A percentile compares a stretch with the other conserved stretches of the same genome.
phyloP scores from a whole-genome alignment of 2,888 invertebrate genomes.

The Eupithecia inturbata region DNA sequence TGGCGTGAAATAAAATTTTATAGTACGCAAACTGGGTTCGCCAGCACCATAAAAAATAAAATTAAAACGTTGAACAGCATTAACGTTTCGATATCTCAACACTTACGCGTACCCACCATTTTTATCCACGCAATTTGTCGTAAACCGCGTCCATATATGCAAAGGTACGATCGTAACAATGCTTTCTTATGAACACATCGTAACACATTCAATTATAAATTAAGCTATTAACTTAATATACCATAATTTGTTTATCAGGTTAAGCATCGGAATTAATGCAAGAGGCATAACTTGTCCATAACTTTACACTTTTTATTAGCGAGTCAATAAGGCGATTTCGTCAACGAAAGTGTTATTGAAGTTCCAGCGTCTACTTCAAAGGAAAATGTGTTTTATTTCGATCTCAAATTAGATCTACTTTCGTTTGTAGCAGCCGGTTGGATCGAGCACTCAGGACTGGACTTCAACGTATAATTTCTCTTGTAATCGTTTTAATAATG shows the following conservation, averaged over 20 bases:
- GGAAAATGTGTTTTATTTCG: constrained; percentile 53
- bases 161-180: constrained; percentile 74
- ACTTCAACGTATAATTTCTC: constrained; percentile 82
- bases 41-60: constrained; percentile 56
- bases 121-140: constrained; percentile 71
- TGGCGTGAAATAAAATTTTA: constrained; percentile 62
- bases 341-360: constrained; percentile 74
- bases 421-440: constrained; percentile 44
- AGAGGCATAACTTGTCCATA: constrained; percentile 83
- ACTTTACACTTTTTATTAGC: constrained; percentile 83
- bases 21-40: constrained; percentile 57
- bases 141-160: constrained; percentile 65
- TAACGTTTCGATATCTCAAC: constrained; percentile 56
- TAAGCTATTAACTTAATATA: constrained; percentile 83
- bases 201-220: constrained; percentile 83
- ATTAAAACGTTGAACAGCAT: constrained; percentile 61
- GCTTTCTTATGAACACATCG: constrained; percentile 75
- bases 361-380: constrained; percentile 43
- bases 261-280: constrained; percentile 84
- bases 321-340: constrained; percentile 80
- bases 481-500: constrained; percentile 84
- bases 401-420: constrained; percentile 51
- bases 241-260: constrained; percentile 84
- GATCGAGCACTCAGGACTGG: constrained; percentile 70
- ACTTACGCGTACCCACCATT: constrained; percentile 47